Conservation (phyloP, 1,140 invertebrate genomes). For the Camponotus pennsylvanicus region DNA sequence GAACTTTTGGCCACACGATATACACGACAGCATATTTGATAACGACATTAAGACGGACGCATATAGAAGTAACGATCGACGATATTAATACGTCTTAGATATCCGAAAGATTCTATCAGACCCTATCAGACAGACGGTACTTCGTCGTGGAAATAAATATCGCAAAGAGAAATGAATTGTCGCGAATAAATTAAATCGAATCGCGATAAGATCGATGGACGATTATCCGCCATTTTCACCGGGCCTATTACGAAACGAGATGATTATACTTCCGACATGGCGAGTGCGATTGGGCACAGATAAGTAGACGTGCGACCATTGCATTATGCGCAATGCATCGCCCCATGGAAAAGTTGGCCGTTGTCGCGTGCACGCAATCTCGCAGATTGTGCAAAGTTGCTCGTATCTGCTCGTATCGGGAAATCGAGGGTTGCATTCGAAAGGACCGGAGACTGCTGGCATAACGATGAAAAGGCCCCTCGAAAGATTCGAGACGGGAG, state of each 20-base stretch:
- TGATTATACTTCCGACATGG: conserved; percentile 55
- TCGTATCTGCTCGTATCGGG: conserved; percentile 60
- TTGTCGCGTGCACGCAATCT: conserved; percentile 68
- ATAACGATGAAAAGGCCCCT: conserved; percentile 26
- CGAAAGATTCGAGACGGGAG: conserved; percentile 14
- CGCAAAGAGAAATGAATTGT: not conserved
- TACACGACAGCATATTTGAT: not conserved
- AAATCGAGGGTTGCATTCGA: conserved; percentile 68
- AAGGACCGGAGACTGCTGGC: conserved; percentile 27
- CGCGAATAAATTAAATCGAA: conserved; percentile 25
- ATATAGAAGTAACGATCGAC: not conserved
- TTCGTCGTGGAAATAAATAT: not conserved
- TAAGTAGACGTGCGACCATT: conserved; percentile 60
- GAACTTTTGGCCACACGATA: conserved; percentile 21
- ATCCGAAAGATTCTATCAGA: not conserved
- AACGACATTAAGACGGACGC: not conserved
- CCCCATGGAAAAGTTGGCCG: conserved; percentile 57
- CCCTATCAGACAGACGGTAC: not conserved
- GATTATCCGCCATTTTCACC: conserved; percentile 20
- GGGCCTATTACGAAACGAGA: not conserved
- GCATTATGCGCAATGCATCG: conserved; percentile 60
- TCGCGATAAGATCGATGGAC: not conserved
- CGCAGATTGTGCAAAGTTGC: conserved; percentile 70
- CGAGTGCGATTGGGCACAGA: conserved; percentile 60
- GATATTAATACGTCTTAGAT: not conserved